These are phyloP conservation scores for Apodemus speciosus DNA, from an alignment of 2,113 vertebrate genomes.

Conservation along the genomic window DNA sequence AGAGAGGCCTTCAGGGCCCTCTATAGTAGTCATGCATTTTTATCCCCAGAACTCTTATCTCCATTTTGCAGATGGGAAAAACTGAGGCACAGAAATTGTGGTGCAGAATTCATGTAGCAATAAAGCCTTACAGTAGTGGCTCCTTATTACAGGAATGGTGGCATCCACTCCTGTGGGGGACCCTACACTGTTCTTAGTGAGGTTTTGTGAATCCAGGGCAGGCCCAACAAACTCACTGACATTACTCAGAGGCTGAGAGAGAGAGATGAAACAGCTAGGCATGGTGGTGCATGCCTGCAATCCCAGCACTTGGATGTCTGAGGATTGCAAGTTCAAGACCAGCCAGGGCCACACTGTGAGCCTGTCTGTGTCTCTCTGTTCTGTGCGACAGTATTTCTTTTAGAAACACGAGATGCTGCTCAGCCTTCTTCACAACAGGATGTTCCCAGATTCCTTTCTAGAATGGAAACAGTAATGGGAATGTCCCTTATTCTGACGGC, in stretches of 20 bases:
- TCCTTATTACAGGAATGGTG: not conserved
- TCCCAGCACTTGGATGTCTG: not conserved
- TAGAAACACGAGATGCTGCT: not conserved
- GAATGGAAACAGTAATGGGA: not conserved
- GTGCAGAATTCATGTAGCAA: not conserved
- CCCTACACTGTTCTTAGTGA: not conserved
- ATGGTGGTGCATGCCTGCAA: not conserved
- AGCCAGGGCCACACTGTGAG: not conserved
- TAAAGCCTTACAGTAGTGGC: not conserved
- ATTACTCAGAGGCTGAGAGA: not conserved
- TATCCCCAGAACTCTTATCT: not conserved
- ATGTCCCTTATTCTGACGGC: not conserved
- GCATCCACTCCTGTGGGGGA: not conserved
- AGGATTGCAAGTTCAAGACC: not conserved
- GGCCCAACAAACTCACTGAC: not conserved
- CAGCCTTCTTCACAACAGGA: not conserved
- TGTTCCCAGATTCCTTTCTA: not conserved
- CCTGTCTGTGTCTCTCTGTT: not conserved
- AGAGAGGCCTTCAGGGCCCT: not conserved
- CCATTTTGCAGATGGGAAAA: slow-evolving; percentile 53
- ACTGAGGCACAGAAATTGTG: slow-evolving; percentile 6
- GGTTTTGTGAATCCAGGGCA: not conserved
- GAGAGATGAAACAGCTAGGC: not conserved
- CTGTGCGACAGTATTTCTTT: not conserved
- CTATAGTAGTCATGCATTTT: slow-evolving; percentile 1